Evolutionary conservation across 2,888 invertebrate genomes (phyloP).

Genomic region (Ochropleura leucogaster): DNA sequence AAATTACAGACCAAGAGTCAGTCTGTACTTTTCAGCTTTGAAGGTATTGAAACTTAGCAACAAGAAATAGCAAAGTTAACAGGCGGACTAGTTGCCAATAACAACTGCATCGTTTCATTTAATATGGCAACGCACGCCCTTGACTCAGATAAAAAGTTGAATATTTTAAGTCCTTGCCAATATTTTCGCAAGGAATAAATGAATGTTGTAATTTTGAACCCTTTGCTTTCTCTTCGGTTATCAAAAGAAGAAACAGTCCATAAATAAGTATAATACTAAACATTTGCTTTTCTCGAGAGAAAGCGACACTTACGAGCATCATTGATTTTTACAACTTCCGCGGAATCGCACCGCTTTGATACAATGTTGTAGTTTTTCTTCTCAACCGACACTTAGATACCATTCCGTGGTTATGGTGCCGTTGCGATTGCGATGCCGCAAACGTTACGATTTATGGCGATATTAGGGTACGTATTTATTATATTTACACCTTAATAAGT

Average conservation of each 20-base stretch:
- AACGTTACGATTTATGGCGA: neutral
- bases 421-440: slow-evolving; percentile 5
- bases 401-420: slow-evolving; percentile 13
- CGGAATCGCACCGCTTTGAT: slow-evolving; percentile 6
- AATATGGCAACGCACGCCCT: neutral
- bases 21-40: neutral
- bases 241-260: slow-evolving; percentile 16
- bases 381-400: neutral
- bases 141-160: neutral
- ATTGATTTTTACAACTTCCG: slow-evolving; percentile 61
- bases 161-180: neutral
- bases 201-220: too few relatives aligned
- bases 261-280: slow-evolving; percentile 14
- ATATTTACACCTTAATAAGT: neutral
- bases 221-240: neutral
- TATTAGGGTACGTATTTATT: neutral
- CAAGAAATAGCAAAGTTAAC: neutral
- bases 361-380: slow-evolving; percentile 21
- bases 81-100: neutral
- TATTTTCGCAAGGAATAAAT: neutral
- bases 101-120: neutral
- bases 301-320: slow-evolving; percentile 39
- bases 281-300: slow-evolving; percentile 20
- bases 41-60: neutral
- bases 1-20: too few relatives aligned